Base-by-base conservation (phyloP, 2,113 vertebrate genomes). In the Meriones unguiculatus region DNA sequence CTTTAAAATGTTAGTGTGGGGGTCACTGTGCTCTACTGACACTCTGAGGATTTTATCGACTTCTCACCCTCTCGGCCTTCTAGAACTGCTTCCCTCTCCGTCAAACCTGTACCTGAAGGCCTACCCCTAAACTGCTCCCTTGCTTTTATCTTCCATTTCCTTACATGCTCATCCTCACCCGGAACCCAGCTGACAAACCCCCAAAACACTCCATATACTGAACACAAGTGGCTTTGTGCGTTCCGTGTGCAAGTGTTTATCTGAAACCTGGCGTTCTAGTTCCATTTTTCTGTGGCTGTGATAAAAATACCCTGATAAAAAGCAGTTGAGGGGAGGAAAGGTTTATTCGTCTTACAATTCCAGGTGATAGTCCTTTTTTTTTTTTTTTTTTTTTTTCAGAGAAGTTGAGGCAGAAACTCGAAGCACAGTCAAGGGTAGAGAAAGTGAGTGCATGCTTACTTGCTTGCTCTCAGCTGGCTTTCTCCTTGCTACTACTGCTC, bases 111-210 rank as follows among this genome's bases (percentile, higher is more conserved):
- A 70, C 38, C 35, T 78, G 20, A 9, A 6, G 6, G 35, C 54
- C 54, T 38, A 50, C 67, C n/a, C 24, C 59, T 87, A 70, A 78
- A 69, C 52, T 80, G 28, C 11, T 81, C 30, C 90, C 88, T 93
- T 92, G 65, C 54, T 10, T 54, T 3, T 67, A 35, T 57, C 46
- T 11, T n/a, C 59, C 17, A 59, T 80, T 93, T 96, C 52, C 46
- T 93, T 88, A 57, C 17, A 65, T 12, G n/a, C 77, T 81, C 82
- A 6, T 96, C 87, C 57, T 87, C 41, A 93, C 57, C 90, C 10
- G 78, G 77, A 93, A 91, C 59, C 17, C 8, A 59, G 35, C 30
- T 30, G 76, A 18, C 88, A 67, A 65, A 32, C 41, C n/a, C 35
- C 25, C 12, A 18, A 38, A 90, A 90, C 2, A 15, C 30, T 76